These are phyloP conservation scores for Alviniconcha marisindica DNA, from an alignment of 1,140 invertebrate genomes.

Conservation along the genomic window DNA sequence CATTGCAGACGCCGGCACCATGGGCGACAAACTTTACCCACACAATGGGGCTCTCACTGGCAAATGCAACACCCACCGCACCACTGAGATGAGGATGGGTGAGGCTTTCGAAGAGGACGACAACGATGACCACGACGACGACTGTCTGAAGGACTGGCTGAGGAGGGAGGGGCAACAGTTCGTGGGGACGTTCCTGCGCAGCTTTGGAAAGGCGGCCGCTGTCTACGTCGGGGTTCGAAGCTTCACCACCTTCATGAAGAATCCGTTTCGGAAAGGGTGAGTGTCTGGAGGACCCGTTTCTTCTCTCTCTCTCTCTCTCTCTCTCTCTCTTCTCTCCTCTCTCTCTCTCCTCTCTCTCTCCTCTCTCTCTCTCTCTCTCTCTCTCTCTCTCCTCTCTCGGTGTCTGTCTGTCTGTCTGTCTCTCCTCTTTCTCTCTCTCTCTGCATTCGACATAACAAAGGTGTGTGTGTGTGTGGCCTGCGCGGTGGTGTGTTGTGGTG, in stretches of 20 bases:
- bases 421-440: not conserved
- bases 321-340: not conserved
- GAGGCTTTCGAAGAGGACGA: not conserved
- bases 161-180: not conserved
- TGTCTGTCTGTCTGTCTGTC: too few relatives aligned
- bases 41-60: too few relatives aligned
- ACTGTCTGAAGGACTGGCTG: not conserved
- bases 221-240: slow-evolving; percentile 52
- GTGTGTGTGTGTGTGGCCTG: too few relatives aligned
- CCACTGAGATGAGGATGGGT: not conserved
- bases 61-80: too few relatives aligned
- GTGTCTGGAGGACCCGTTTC: not conserved
- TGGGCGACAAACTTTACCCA: too few relatives aligned
- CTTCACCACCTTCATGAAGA: slow-evolving; percentile 49
- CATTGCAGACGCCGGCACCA: too few relatives aligned
- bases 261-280: slow-evolving; percentile 56
- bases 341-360: not conserved
- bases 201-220: slow-evolving; percentile 49
- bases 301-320: not conserved
- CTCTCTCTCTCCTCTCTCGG: not conserved
- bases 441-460: too few relatives aligned
- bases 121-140: not conserved
- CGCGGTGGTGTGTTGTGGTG: too few relatives aligned
- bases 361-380: not conserved
- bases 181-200: slow-evolving; percentile 43